These are phyloP conservation scores for Congeria kusceri DNA, from an alignment of 2,888 invertebrate species.

Conservation along the genomic window DNA sequence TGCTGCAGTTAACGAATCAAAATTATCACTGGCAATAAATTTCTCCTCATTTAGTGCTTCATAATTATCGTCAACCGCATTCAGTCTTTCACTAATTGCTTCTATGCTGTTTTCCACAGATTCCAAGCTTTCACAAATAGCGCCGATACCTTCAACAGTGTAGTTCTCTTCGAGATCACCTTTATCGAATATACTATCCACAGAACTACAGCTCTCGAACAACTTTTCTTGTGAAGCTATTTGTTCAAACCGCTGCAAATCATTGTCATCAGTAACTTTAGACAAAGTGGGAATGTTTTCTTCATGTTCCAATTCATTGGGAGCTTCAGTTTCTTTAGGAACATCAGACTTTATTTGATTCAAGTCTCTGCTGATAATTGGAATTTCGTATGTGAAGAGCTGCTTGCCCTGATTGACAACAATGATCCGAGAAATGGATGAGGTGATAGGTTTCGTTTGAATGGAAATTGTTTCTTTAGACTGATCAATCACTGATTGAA, in stretches of 20 bases:
- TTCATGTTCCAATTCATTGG: too few relatives aligned
- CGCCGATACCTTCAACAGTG: slow-evolving; percentile 5
- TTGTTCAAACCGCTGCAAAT: slow-evolving; percentile 1
- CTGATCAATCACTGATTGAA: too few relatives aligned
- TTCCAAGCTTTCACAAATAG: slow-evolving; percentile 6
- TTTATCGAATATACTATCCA: slow-evolving; percentile 6
- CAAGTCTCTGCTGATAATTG: not conserved
- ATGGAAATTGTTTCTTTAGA: not conserved
- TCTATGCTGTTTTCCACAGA: slow-evolving; percentile 4
- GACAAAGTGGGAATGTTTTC: slow-evolving; percentile 3
- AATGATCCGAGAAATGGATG: slow-evolving; percentile 36
- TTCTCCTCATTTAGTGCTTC: slow-evolving; percentile 13
- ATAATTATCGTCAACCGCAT: slow-evolving; percentile 5
- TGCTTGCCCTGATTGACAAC: slow-evolving; percentile 32
- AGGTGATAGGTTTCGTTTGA: slow-evolving; percentile 19
- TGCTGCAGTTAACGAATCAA: slow-evolving; percentile 2
- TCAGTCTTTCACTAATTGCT: slow-evolving; percentile 8
- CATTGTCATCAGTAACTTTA: slow-evolving; percentile 7
- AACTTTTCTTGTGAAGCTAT: slow-evolving; percentile 1
- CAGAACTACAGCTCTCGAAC: slow-evolving; percentile 6
- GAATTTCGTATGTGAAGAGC: slow-evolving; percentile 4
- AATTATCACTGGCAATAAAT: not conserved
- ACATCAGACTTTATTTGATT: slow-evolving; percentile 2
- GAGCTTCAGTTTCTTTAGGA: too few relatives aligned
- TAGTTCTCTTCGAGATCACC: slow-evolving; percentile 1